Percentiles rank a stretch among this genome's conserved stretches.
Evolutionary conservation across 1,140 invertebrate genomes (phyloP).

Genomic region (Drosophila repleta): DNA sequence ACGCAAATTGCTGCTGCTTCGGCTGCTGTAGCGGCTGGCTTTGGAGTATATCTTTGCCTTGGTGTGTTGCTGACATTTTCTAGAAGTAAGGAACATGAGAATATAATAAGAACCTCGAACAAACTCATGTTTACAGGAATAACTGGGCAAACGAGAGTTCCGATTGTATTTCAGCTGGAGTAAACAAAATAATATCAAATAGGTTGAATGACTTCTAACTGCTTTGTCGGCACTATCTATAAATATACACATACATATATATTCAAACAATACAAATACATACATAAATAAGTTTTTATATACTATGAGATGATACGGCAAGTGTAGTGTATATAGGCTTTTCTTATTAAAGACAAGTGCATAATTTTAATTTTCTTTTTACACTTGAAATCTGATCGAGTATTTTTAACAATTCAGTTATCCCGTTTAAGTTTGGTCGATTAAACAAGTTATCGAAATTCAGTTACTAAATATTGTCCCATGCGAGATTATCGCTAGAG

Average conservation of each 20-base stretch:
- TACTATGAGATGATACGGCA: not conserved
- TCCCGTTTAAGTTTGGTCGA: too few species aligned
- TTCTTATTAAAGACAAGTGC: conserved; percentile 5
- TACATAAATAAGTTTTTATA: not conserved
- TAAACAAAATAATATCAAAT: not conserved
- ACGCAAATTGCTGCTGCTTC: conserved; percentile 67
- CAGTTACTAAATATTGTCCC: too few species aligned
- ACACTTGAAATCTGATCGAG: too few species aligned
- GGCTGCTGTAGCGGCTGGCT: conserved; percentile 51
- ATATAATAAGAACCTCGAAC: too few species aligned
- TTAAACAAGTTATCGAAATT: too few species aligned
- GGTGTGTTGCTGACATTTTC: conserved; percentile 51
- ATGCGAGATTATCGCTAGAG: too few species aligned
- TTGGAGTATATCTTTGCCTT: not conserved
- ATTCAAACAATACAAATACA: not conserved
- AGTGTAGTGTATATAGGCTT: conserved; percentile 2
- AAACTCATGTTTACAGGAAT: too few species aligned
- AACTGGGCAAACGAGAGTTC: too few species aligned
- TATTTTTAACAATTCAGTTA: too few species aligned
- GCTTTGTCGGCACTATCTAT: not conserved
- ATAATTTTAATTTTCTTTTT: conserved; percentile 1
- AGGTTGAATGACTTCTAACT: conserved; percentile 1
- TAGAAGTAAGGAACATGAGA: conserved; percentile 25
- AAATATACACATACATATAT: not conserved
- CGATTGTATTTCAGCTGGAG: too few species aligned